Evolutionary conservation across 2,888 invertebrate species (phyloP).

Genomic region (Andrena flavipes): DNA sequence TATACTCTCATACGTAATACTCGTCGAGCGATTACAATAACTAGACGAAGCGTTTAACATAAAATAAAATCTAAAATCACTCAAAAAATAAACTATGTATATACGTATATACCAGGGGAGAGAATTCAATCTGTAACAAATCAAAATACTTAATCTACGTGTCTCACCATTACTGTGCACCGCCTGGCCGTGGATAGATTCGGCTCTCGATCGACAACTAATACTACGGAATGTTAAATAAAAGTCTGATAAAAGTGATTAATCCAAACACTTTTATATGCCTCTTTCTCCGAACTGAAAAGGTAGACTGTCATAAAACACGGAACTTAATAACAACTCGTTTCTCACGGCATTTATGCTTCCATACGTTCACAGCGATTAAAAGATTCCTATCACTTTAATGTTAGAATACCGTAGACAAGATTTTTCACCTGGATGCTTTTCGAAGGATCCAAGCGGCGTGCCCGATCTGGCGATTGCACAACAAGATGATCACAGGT

Average conservation of each 20-base stretch:
- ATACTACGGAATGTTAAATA: background rate
- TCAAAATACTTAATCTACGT: constrained; percentile 45
- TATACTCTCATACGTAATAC: constrained; percentile 45
- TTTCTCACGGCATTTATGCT: background rate
- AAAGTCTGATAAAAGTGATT: background rate
- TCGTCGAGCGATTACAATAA: constrained; percentile 57
- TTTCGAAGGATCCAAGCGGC: background rate
- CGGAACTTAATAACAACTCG: background rate
- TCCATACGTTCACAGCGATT: background rate
- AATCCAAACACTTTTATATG: background rate
- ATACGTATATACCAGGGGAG: constrained; percentile 34
- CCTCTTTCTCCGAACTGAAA: background rate
- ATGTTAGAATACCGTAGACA: background rate
- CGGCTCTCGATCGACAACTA: constrained; percentile 15
- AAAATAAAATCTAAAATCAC: constrained; percentile 65
- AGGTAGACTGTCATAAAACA: background rate
- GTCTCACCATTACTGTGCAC: constrained; percentile 10
- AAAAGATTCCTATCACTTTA: background rate
- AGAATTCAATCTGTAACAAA: constrained; percentile 51
- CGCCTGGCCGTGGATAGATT: constrained; percentile 31
- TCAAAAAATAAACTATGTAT: constrained; percentile 55
- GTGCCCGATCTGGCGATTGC: background rate
- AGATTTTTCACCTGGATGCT: background rate
- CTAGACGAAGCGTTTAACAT: constrained; percentile 63
- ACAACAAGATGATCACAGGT: constrained; percentile 2